These are phyloP conservation scores for Brassicogethes aeneus DNA, from an alignment of 2,888 invertebrate genomes.

Conservation along the genomic window DNA sequence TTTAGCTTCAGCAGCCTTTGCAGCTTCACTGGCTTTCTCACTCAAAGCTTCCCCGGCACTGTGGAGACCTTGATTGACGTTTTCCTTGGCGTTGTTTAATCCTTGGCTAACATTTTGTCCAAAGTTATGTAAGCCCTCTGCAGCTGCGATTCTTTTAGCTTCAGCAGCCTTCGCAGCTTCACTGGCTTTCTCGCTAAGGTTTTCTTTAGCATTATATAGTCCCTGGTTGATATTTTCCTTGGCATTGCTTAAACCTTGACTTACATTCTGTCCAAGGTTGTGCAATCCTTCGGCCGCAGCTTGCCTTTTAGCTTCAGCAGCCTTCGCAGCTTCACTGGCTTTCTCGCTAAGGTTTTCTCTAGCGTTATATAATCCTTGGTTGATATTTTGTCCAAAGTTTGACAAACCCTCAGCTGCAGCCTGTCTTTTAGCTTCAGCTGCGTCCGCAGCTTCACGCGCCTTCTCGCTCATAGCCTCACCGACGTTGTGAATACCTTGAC, in stretches of 20 bases:
- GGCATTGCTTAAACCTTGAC: constrained; percentile 9
- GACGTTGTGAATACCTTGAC: constrained; percentile 9
- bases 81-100: not conserved
- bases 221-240: not conserved
- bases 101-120: not conserved
- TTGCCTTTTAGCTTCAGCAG: constrained; percentile 6
- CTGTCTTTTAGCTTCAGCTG: constrained; percentile 9
- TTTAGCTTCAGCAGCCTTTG: constrained; percentile 11
- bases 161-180: constrained; percentile 5
- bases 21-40: too few relatives aligned
- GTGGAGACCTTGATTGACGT: not conserved
- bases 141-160: constrained; percentile 4
- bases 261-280: not conserved
- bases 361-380: not conserved
- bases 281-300: constrained; percentile 4
- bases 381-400: not conserved
- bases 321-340: not conserved
- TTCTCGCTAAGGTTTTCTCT: not conserved
- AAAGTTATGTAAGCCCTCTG: constrained; percentile 3
- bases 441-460: constrained; percentile 7
- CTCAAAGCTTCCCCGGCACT: not conserved
- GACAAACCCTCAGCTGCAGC: constrained; percentile 2
- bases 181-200: not conserved
- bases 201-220: not conserved
- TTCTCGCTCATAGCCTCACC: constrained; percentile 7